phyloP scores from a whole-genome alignment of 2,113 vertebrate species.

The Epinephelus cyanopodus region DNA sequence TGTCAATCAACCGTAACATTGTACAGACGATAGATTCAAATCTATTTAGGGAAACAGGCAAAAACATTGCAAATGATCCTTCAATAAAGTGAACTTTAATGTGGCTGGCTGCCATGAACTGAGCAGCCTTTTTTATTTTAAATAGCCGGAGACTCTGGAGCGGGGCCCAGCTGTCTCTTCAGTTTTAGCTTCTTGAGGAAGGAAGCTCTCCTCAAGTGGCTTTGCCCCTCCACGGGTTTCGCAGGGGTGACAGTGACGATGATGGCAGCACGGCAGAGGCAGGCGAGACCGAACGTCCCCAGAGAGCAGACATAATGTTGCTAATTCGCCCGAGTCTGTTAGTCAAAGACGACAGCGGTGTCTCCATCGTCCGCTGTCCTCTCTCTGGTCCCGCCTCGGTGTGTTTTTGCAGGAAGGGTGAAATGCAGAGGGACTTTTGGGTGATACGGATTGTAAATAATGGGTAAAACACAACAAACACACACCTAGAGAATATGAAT shows the following conservation, averaged over 20 bases:
- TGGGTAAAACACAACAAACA: conserved; percentile 55
- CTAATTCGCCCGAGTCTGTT: conserved; percentile 42
- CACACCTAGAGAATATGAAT: conserved; percentile 41
- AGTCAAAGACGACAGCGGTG: neutral
- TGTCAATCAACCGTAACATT: conserved; percentile 14
- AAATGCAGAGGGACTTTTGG: conserved; percentile 13
- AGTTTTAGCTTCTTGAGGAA: conserved; percentile 41
- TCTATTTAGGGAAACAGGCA: conserved; percentile 9
- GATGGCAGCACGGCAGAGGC: conserved; percentile 52
- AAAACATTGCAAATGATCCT: conserved; percentile 31
- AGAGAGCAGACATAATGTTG: conserved; percentile 51
- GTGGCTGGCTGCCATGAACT: conserved; percentile 39
- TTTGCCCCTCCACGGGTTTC: conserved; percentile 23
- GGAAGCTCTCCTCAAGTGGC: conserved; percentile 55
- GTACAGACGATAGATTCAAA: conserved; percentile 4
- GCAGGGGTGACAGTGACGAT: conserved; percentile 63
- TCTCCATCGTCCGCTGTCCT: neutral
- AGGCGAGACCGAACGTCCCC: conserved; percentile 50
- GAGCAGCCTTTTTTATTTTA: conserved; percentile 44
- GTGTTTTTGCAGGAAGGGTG: neutral
- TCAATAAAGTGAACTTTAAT: conserved; percentile 14
- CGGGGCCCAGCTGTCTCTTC: conserved; percentile 64
- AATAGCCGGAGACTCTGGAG: conserved; percentile 53
- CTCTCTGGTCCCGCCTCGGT: conserved; percentile 4
- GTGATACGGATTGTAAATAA: conserved; percentile 68